Evolutionary conservation across 2,113 vertebrate genomes (phyloP), one percentile per base, ranked within the genome.

Genomic region (Stercorarius parasiticus): DNA sequence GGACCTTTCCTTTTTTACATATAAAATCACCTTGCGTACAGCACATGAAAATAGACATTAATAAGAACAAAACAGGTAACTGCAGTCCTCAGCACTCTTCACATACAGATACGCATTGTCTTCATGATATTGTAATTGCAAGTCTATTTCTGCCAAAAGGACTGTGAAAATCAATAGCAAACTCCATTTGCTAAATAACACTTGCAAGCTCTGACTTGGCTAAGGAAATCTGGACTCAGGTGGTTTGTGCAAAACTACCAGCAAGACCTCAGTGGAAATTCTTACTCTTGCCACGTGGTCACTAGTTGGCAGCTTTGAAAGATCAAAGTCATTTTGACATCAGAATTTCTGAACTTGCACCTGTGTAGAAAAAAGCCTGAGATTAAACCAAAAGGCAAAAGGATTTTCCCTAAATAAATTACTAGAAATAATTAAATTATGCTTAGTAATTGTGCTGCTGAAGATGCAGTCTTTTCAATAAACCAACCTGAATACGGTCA

Each of bases 141-240:
- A 90, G 80, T 79, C 80, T 81, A 70, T 88, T 92, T 86, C 88
- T 86, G 96, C 86, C 93, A 95, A 95, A 96, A 88, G 80, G 92
- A 96, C 95, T 78, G 76, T 86, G 76, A 86, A 95, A 97, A 97
- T 97, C 95, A 95, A 95, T 93, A 93, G 80, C 61, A 88, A 95
- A 95, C 82, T 92, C 85, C 67, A 95, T 95, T 90, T 96, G 69
- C 94, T 93, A 81, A 93, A 64, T 86, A 92, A 90, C 91, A 90
- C 36, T 90, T 71, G 38, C 71, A 92, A 78, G 76, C 82, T 87
- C 61, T 86, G 67, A 61, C 64, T 81, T 66, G 47, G 42, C 76
- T 59, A 81, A 34, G 67, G 64, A 72, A 88, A 88, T 59, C 3
- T 53, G 62, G 67, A 70, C 55, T 92, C 20, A n/a, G 76, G 58